Evolutionary conservation across 2,888 invertebrate genomes (phyloP), one percentile per base, ranked within the genome.

Genomic region (Drosophila anomalata): DNA sequence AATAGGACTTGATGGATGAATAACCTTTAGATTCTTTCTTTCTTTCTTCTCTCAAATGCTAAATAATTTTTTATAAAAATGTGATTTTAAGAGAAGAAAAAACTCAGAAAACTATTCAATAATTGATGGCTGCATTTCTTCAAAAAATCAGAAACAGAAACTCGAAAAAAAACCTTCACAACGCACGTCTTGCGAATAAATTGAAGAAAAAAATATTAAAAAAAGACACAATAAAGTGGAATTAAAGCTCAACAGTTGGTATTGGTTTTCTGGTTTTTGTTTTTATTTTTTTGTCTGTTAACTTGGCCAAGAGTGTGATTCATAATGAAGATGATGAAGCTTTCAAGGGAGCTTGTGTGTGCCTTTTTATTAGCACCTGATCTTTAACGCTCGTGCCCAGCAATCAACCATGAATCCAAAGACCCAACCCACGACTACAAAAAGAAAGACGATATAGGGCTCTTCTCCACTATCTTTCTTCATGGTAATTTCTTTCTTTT

Each of bases 401-500:
- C 57, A 11, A 42, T 50, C 39, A 41, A 8, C 20, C 33, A n/a
- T 31, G 11, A 6, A n/a, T 17, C 12, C 20, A 42, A 3, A 36
- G 11, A 20, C 54, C 46, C 56, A 9, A 17, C 44, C 50, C 26
- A 52, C 2, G 17, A 29, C 14, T 17, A 1, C 17, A 14, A 14
- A 14, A 36, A 36, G n/a, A n/a, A n/a, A n/a, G 36, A 36, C 14
- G n/a, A 36, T 36, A 36, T 36, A 36, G 36, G 36, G 36, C 36
- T n/a, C 36, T n/a, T 36, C 26, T 11, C 20, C 52, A 36, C 62
- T 14, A 39, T 20, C 36, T 60, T 11, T 53, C 50, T 70, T 68
- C 60, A 75, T 78, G 78, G 67, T 80, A 79, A 79, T 79, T 78
- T 69, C 39, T n/a, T 31, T 24, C 22, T 66, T 69, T 73, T 73